A percentile compares a stretch with the other conserved stretches of the same genome.
phyloP scores from a whole-genome alignment of 2,113 vertebrate species.

The Micronycteris hirsuta region DNA sequence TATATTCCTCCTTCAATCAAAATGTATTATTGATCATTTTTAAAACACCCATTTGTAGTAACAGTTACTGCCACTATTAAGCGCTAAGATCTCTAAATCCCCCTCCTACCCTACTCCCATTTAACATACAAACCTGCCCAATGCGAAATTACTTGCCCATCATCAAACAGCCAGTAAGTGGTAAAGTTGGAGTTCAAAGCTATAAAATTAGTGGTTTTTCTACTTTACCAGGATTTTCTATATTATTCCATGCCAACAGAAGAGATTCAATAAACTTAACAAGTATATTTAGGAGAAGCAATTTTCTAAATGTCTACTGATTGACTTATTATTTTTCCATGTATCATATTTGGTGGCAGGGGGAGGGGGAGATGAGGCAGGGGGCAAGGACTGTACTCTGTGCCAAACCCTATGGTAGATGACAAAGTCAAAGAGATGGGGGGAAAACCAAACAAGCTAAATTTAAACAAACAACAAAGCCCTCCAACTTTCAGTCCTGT shows the following conservation, averaged over 20 bases:
- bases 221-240: not conserved
- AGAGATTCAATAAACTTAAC: not conserved
- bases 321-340: not conserved
- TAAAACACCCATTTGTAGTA: not conserved
- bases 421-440: not conserved
- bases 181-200: not conserved
- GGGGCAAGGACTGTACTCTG: not conserved
- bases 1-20: not conserved
- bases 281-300: not conserved
- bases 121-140: not conserved
- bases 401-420: not conserved
- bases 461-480: not conserved
- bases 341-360: not conserved
- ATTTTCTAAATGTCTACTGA: slow-evolving; percentile 25
- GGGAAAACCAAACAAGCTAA: not conserved
- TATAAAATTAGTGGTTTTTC: not conserved
- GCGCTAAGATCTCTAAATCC: not conserved
- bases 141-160: not conserved
- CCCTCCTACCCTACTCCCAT: not conserved
- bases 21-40: not conserved
- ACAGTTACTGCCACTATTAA: not conserved
- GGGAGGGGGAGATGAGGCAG: not conserved
- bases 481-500: not conserved
- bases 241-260: not conserved
- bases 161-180: not conserved